Evolutionary conservation across 2,797 vertebrate genomes (phyloP).

Genomic region (Peromyscus aztecus): DNA sequence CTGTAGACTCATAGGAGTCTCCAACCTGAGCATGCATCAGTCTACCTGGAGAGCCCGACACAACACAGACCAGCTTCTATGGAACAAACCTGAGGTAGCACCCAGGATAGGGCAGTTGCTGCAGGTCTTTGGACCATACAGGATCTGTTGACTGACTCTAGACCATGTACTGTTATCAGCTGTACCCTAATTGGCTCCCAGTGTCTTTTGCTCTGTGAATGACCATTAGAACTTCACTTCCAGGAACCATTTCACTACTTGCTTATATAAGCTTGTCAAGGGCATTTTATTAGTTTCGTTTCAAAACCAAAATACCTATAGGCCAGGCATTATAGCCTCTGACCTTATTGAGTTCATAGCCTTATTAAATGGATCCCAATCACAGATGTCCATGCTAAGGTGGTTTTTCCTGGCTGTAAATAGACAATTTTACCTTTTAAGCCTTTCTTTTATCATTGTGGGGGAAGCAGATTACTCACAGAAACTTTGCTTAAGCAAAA

Average conservation of each 20-base stretch:
- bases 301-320: not conserved
- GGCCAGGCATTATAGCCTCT: not conserved
- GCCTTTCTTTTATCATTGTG: not conserved
- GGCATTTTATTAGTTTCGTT: not conserved
- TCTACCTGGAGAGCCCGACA: not conserved
- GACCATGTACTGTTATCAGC: not conserved
- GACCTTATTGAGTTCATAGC: not conserved
- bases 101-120: too few relatives aligned
- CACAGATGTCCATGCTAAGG: not conserved
- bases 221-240: not conserved
- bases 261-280: not conserved
- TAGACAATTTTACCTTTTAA: not conserved
- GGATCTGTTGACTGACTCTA: not conserved
- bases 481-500: not conserved
- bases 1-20: not conserved
- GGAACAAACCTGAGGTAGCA: not conserved
- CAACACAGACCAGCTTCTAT: rapidly evolving
- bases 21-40: not conserved
- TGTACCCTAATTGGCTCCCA: not conserved
- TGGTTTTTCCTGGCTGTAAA: not conserved
- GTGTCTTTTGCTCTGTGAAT: too few relatives aligned
- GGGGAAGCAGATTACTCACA: not conserved
- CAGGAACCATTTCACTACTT: not conserved
- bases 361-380: not conserved
- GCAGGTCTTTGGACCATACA: not conserved